Conservation (phyloP, 2,888 invertebrate species). For the Agrenia bidenticulata region DNA sequence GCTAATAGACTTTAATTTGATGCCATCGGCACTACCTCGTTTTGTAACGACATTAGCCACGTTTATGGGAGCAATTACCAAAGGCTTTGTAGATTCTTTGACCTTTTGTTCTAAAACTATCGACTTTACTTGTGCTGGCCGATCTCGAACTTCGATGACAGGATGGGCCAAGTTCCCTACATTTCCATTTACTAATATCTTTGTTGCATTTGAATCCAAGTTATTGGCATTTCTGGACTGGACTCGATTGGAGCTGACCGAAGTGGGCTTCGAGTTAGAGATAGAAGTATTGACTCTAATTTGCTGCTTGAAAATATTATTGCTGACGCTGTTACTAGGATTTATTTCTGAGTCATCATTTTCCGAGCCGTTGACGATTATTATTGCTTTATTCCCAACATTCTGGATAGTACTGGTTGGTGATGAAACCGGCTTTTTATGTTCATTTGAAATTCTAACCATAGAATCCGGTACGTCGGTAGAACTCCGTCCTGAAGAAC, state of each 20-base stretch:
- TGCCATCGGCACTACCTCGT: neutral
- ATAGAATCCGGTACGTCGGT: conserved; percentile 37
- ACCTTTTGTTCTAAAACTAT: neutral
- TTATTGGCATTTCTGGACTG: too few relatives aligned
- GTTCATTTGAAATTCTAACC: conserved; percentile 32
- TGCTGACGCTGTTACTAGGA: conserved; percentile 12
- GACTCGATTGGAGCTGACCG: neutral
- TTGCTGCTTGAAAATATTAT: conserved; percentile 35
- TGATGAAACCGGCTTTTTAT: conserved; percentile 19
- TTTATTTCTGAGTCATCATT: neutral
- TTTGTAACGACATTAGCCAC: neutral
- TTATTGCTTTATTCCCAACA: conserved; percentile 51
- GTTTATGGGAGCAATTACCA: too few relatives aligned
- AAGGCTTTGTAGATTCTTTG: neutral
- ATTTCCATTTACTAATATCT: neutral
- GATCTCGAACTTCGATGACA: neutral
- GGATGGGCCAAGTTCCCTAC: neutral
- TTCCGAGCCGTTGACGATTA: conserved; percentile 45
- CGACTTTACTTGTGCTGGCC: neutral
- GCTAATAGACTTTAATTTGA: conserved; percentile 9
- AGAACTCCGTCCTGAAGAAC: conserved; percentile 37
- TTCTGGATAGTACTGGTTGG: conserved; percentile 38
- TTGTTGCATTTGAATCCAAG: neutral
- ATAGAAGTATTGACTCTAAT: conserved; percentile 22
- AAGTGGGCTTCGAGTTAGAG: neutral